These are phyloP conservation scores for Pseudococcus jackbeardsleyi DNA, from an alignment of 2,888 invertebrate species.

Conservation along the genomic window DNA sequence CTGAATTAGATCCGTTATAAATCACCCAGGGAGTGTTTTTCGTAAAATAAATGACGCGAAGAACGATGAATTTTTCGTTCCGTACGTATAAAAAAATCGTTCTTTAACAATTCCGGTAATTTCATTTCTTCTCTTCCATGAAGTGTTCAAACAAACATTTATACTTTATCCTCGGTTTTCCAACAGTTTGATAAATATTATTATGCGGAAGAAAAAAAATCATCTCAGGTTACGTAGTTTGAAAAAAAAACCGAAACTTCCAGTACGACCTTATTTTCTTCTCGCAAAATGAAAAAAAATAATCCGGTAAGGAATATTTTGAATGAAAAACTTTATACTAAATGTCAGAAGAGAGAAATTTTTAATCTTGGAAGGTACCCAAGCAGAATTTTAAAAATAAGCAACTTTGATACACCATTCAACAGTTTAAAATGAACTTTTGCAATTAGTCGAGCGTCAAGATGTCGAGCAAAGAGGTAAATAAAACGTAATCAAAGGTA, in stretches of 20 bases:
- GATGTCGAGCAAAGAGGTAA: not conserved
- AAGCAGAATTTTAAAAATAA: not conserved
- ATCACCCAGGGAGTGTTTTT: not conserved
- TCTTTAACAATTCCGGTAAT: not conserved
- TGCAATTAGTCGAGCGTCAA: not conserved
- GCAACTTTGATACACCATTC: not conserved
- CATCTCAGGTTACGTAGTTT: not conserved
- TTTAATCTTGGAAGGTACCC: not conserved
- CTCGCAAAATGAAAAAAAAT: not conserved
- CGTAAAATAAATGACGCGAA: not conserved
- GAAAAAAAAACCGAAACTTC: not conserved
- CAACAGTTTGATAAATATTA: conserved; percentile 25
- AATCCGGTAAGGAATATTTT: not conserved
- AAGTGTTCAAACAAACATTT: not conserved
- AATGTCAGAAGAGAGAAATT: not conserved
- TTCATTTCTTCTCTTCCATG: not conserved
- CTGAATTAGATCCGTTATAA: not conserved
- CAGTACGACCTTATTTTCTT: conserved; percentile 13
- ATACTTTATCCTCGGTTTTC: not conserved
- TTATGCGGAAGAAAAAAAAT: conserved; percentile 22
- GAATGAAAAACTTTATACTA: not conserved
- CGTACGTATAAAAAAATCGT: not conserved
- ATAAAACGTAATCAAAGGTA: not conserved
- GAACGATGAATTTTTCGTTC: not conserved
- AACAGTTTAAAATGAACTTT: conserved; percentile 2